Base-by-base conservation (phyloP, 2,797 vertebrate species). In the Simalia tracyae region DNA sequence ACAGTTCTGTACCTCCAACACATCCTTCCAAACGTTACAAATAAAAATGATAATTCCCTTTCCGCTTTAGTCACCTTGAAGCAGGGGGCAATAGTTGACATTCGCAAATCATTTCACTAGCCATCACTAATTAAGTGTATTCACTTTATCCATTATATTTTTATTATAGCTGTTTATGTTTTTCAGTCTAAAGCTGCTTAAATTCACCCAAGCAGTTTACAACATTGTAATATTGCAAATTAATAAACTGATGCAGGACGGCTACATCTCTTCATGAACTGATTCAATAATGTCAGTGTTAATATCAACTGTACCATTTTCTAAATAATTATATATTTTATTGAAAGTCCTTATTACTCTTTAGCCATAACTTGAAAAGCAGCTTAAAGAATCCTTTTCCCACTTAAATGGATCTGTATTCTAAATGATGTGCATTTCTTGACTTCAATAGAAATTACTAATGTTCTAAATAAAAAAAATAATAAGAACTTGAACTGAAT, bases 231-330 rank as follows among this genome's bases (percentile, higher is more conserved):
- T 42, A 46, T 28, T 85, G n/a, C 90, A 19, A 68, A 86, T 24
- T 90, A 86, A 89, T 87, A 89, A 90, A 89, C 14, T 76, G 0
- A 86, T 8, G 84, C 19, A 14, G 26, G 5, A 57, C 3, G 66
- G 66, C 89, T 72, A 57, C 61, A 60, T 91, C 26, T 8, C 26
- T 66, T 54, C 24, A 15, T 81, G 89, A 76, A 8, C 36, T 31
- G 54, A 72, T 72, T 66, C 9, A 85, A 93, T 89, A 4, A 0
- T 12, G 36, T 3, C 31, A 26, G 46, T 1, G 12, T 66, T 92
- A 36, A 36, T 91, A 59, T 56, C 72, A 91, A 90, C 87, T 86
- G 84, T 10, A 64, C 22, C 7, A 91, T 87, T 87, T 36, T 92
- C 66, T 57, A 1, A 54, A 89, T 88, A 84, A 31, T 12, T 81